A percentile compares a stretch with the other conserved stretches of the same genome.
These are phyloP conservation scores for Dryadula phaetusa DNA, from an alignment of 2,888 invertebrate species.

Conservation along the genomic window DNA sequence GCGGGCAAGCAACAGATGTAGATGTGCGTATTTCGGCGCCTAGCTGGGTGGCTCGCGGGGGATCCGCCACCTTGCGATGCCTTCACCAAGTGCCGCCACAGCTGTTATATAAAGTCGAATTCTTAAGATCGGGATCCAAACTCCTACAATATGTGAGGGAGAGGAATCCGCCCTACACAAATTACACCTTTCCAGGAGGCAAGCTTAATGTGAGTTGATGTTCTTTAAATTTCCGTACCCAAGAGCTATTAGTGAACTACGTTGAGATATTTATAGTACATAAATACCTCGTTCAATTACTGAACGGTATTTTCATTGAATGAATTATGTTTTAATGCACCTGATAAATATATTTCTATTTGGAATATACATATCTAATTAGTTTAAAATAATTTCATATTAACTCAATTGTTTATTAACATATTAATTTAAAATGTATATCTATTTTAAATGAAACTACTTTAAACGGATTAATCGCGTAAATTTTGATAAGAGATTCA, in stretches of 20 bases:
- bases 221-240: constrained; percentile 12
- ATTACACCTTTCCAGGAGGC: constrained; percentile 87
- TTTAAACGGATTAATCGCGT: too few species aligned
- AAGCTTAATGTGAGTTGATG: constrained; percentile 88
- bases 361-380: not conserved
- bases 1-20: constrained; percentile 80
- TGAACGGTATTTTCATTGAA: too few species aligned
- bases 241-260: constrained; percentile 10
- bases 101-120: constrained; percentile 90
- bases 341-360: not conserved
- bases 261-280: not conserved
- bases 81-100: constrained; percentile 90
- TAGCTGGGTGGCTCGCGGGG: constrained; percentile 90
- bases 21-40: constrained; percentile 87
- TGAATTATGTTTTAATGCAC: too few species aligned
- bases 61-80: constrained; percentile 89
- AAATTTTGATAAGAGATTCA: too few species aligned
- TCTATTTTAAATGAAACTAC: not conserved
- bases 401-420: not conserved
- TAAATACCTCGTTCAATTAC: not conserved
- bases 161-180: constrained; percentile 88
- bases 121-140: constrained; percentile 84
- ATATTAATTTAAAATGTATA: not conserved
- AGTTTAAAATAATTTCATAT: not conserved
- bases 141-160: constrained; percentile 92